These are phyloP conservation scores for Babylonia areolata DNA, from an alignment of 1,140 invertebrate genomes.

Conservation along the genomic window DNA sequence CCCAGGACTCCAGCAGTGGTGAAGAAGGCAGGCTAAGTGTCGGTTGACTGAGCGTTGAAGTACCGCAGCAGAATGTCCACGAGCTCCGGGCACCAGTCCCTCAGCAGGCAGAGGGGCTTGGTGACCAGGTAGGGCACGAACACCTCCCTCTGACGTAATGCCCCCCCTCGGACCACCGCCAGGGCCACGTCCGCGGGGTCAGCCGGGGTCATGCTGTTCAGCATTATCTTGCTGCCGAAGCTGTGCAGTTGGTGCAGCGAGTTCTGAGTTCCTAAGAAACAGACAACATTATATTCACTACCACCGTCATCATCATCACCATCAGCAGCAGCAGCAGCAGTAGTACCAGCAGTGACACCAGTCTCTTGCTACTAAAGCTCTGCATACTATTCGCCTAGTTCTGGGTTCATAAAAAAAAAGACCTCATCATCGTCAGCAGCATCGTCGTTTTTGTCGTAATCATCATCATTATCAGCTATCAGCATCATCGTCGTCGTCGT, in stretches of 20 bases:
- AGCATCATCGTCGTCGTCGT: no score
- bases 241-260: constrained; percentile 55
- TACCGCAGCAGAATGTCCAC: constrained; percentile 53
- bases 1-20: no score
- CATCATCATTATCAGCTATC: no score
- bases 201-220: constrained; percentile 50
- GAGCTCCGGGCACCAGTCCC: constrained; percentile 59
- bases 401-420: no score
- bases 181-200: constrained; percentile 61
- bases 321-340: no score
- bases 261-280: constrained; percentile 65
- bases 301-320: background rate
- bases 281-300: background rate
- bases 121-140: constrained; percentile 60
- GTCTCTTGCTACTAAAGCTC: no score
- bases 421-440: no score
- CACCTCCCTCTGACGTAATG: constrained; percentile 55
- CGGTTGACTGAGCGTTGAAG: constrained; percentile 43
- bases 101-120: constrained; percentile 50
- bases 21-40: background rate
- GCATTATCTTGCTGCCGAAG: constrained; percentile 53
- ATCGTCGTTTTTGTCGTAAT: no score
- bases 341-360: no score
- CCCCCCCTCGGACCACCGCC: constrained; percentile 63
- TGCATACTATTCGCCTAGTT: no score